Conservation (phyloP, 1,140 invertebrate genomes). For the Dreissena rostriformis region DNA sequence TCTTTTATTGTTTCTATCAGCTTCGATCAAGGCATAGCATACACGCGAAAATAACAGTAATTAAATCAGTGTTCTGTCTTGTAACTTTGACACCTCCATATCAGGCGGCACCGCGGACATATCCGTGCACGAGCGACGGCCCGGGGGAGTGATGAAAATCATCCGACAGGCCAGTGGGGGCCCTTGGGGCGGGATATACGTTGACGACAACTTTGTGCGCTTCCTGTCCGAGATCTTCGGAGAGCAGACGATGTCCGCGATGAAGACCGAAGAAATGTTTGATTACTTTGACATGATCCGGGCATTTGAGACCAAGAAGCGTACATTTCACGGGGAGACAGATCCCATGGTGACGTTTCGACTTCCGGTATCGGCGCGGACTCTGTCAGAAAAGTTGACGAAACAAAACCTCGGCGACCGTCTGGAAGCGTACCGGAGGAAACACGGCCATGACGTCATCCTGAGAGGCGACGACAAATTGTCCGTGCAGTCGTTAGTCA, state of each 20-base stretch:
- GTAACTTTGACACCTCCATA: no score
- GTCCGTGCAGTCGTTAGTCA: no score
- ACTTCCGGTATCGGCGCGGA: not conserved
- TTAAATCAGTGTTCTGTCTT: not conserved
- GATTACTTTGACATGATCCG: not conserved
- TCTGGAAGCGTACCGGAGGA: no score
- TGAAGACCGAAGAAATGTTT: not conserved
- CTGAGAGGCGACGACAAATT: no score
- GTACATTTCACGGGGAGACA: not conserved
- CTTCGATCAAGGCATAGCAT: no score
- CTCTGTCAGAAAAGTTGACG: not conserved
- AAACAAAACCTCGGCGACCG: no score
- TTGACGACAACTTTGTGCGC: not conserved
- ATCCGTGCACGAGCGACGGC: not conserved
- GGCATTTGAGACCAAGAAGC: constrained; percentile 4
- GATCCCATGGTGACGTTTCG: not conserved
- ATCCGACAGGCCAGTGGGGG: constrained; percentile 14
- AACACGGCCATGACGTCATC: no score
- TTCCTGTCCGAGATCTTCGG: constrained; percentile 2
- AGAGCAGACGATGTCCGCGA: not conserved
- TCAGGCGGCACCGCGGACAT: constrained; percentile 15
- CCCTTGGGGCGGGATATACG: constrained; percentile 17
- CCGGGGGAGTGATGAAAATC: not conserved
- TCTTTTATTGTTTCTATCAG: no score
- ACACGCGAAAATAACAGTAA: not conserved